A percentile compares a stretch with the other conserved stretches of the same genome.
These are phyloP conservation scores for Abrostola tripartita DNA, from an alignment of 2,888 invertebrate genomes.

Conservation along the genomic window DNA sequence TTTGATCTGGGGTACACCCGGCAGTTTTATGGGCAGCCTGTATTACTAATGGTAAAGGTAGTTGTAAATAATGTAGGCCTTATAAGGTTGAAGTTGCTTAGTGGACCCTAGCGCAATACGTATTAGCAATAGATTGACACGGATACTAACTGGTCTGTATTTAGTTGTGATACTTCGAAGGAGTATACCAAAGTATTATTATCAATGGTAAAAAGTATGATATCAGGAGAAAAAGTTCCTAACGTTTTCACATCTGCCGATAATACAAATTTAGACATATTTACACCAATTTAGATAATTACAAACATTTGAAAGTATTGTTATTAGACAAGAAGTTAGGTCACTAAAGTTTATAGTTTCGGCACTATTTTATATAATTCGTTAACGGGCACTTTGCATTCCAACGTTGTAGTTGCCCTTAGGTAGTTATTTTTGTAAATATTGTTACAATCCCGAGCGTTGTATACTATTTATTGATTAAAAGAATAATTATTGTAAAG, in stretches of 20 bases:
- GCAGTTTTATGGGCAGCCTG: constrained; percentile 14
- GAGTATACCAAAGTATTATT: constrained; percentile 77
- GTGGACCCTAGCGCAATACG: constrained; percentile 19
- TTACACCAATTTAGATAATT: constrained; percentile 41
- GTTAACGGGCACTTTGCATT: constrained; percentile 45
- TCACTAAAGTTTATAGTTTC: constrained; percentile 49
- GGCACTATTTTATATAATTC: constrained; percentile 50
- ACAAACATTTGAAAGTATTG: constrained; percentile 41
- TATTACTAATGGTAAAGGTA: constrained; percentile 25
- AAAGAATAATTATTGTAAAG: constrained; percentile 67
- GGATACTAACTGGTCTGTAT: constrained; percentile 46
- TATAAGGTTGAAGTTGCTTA: constrained; percentile 11
- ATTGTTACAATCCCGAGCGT: constrained; percentile 73
- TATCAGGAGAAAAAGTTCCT: constrained; percentile 77
- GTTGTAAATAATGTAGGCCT: constrained; percentile 29
- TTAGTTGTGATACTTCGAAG: constrained; percentile 50
- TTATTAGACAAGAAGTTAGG: constrained; percentile 40
- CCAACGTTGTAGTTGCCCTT: constrained; percentile 31
- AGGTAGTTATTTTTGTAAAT: constrained; percentile 71
- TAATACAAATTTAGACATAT: constrained; percentile 46
- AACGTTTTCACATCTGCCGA: constrained; percentile 56
- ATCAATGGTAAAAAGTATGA: constrained; percentile 62
- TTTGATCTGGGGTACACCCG: constrained; percentile 24
- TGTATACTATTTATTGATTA: constrained; percentile 82
- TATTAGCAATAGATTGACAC: constrained; percentile 29